Evolutionary conservation across 2,113 vertebrate species (phyloP).

Genomic region (Calidris pugnax): DNA sequence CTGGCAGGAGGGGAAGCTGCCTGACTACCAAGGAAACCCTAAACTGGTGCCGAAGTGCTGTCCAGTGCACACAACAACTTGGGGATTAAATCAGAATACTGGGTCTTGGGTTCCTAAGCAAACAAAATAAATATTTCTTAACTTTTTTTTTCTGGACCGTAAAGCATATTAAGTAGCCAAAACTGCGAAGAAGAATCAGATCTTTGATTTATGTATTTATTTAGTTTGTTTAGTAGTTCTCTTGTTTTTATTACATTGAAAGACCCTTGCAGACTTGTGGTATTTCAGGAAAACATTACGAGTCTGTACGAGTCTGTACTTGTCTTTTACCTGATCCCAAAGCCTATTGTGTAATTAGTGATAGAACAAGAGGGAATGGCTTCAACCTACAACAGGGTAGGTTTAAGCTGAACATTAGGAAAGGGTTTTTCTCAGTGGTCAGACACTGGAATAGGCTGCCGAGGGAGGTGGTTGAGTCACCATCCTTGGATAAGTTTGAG

Average conservation of each 20-base stretch:
- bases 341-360: neutral
- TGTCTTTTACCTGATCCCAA: neutral
- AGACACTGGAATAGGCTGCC: too few species aligned
- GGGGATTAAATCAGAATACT: neutral
- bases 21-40: neutral
- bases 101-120: neutral
- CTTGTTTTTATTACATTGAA: neutral
- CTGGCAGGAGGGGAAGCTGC: neutral
- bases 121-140: neutral
- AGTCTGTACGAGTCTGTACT: rapidly evolving
- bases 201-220: neutral
- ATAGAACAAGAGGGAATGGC: too few species aligned
- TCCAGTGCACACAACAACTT: neutral
- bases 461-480: too few species aligned
- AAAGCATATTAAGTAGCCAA: neutral
- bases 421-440: too few species aligned
- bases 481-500: too few species aligned
- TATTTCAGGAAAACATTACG: neutral
- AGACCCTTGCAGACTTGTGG: neutral
- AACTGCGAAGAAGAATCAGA: neutral
- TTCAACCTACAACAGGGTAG: too few species aligned
- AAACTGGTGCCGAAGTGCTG: neutral
- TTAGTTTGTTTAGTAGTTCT: neutral
- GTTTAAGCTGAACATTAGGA: too few species aligned
- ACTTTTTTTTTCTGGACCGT: rapidly evolving